Conservation (phyloP, 2,888 invertebrate species). For the Neoaliturus tenellus region DNA sequence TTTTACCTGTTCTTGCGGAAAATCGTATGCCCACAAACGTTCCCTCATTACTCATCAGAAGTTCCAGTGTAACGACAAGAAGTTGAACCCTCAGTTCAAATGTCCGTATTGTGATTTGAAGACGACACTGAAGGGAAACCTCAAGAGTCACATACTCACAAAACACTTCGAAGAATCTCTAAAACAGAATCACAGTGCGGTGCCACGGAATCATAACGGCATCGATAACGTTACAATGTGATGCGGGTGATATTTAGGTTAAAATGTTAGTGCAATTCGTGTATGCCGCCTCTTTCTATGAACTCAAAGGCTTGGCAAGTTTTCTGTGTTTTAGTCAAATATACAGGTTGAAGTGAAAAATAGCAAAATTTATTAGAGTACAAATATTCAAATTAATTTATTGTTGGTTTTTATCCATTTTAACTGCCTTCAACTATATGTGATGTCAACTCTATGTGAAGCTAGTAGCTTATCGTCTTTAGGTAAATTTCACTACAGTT, state of each 20-base stretch:
- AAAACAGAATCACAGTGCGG: not conserved
- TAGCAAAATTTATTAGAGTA: slow-evolving; percentile 2
- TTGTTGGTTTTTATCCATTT: too few relatives aligned
- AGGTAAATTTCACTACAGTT: too few relatives aligned
- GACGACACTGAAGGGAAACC: slow-evolving; percentile 62
- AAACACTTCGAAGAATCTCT: slow-evolving; percentile 35
- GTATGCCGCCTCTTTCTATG: slow-evolving; percentile 17
- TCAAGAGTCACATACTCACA: slow-evolving; percentile 61
- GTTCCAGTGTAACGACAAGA: slow-evolving; percentile 65
- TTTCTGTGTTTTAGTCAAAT: not conserved
- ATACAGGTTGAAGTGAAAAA: not conserved
- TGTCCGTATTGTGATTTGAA: slow-evolving; percentile 61
- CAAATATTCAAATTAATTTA: slow-evolving; percentile 4
- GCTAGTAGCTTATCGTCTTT: too few relatives aligned
- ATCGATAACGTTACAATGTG: not conserved
- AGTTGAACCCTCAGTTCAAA: slow-evolving; percentile 58
- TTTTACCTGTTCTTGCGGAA: slow-evolving; percentile 52
- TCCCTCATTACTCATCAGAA: slow-evolving; percentile 60
- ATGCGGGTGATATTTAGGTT: slow-evolving; percentile 23
- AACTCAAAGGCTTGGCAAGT: slow-evolving; percentile 32
- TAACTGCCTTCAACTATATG: too few relatives aligned
- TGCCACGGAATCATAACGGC: not conserved
- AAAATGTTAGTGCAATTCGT: not conserved
- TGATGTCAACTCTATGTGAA: too few relatives aligned
- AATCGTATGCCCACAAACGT: slow-evolving; percentile 45